Percentiles rank a stretch among this genome's conserved stretches.
Evolutionary conservation across 2,888 invertebrate genomes (phyloP).

Genomic region (Andrena dorsata): DNA sequence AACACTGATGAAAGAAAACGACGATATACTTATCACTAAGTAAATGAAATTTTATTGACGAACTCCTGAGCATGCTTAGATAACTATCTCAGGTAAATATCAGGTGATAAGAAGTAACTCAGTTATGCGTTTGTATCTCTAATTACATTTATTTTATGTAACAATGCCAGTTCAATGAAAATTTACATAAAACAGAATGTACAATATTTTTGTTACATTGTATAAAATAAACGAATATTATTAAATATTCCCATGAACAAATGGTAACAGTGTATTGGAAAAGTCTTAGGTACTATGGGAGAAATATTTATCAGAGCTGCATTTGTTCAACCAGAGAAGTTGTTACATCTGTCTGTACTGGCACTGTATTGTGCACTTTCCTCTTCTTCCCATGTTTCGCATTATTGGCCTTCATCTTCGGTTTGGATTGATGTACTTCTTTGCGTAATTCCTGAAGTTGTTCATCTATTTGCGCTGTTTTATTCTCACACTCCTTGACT

Average conservation of each 20-base stretch:
- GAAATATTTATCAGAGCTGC: slow-evolving; percentile 55
- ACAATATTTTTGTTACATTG: slow-evolving; percentile 21
- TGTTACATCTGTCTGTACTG: slow-evolving; percentile 44
- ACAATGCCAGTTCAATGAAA: slow-evolving; percentile 14
- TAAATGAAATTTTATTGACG: slow-evolving; percentile 25
- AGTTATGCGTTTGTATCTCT: not conserved
- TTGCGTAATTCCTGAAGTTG: slow-evolving; percentile 79
- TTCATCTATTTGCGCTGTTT: slow-evolving; percentile 79
- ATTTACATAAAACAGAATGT: slow-evolving; percentile 23
- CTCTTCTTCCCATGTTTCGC: slow-evolving; percentile 44
- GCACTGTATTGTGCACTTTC: slow-evolving; percentile 22
- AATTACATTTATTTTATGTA: slow-evolving; percentile 38
- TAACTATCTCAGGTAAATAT: slow-evolving; percentile 20
- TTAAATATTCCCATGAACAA: not conserved
- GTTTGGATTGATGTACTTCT: slow-evolving; percentile 73
- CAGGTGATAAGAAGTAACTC: slow-evolving; percentile 34
- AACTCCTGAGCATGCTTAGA: not conserved
- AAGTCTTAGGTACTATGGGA: slow-evolving; percentile 16
- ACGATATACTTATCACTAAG: slow-evolving; percentile 25
- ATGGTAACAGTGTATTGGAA: not conserved
- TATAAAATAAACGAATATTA: slow-evolving; percentile 19
- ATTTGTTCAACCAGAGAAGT: slow-evolving; percentile 61
- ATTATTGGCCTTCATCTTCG: slow-evolving; percentile 57
- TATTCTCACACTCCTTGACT: slow-evolving; percentile 75
- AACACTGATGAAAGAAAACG: not conserved